These are phyloP conservation scores for Oryzias curvinotus DNA, from an alignment of 2,113 vertebrate genomes.

Conservation along the genomic window DNA sequence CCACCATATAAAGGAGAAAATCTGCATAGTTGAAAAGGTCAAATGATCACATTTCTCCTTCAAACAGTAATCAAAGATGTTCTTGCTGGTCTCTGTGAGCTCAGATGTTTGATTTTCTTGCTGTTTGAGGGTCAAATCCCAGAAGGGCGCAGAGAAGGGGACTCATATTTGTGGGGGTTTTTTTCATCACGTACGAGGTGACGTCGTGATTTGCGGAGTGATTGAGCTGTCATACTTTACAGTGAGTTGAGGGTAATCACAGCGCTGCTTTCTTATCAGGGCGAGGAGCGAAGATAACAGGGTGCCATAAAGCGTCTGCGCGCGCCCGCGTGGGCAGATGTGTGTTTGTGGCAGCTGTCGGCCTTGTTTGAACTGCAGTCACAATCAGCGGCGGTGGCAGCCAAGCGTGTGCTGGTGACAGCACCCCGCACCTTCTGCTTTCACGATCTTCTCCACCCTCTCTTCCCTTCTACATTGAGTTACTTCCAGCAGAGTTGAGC, in stretches of 20 bases:
- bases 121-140: constrained; percentile 2
- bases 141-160: background rate
- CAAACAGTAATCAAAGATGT: constrained; percentile 1
- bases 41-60: background rate
- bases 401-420: constrained; percentile 62
- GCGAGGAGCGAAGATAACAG: constrained; percentile 57
- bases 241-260: constrained; percentile 61
- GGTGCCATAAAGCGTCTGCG: constrained; percentile 57
- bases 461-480: constrained; percentile 17
- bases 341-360: constrained; percentile 70
- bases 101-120: background rate
- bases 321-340: constrained; percentile 37
- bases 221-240: constrained; percentile 60
- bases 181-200: constrained; percentile 15
- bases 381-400: constrained; percentile 65
- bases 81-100: background rate
- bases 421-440: constrained; percentile 24
- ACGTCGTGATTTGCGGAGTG: constrained; percentile 56
- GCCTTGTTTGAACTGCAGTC: constrained; percentile 74
- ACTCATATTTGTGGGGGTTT: constrained; percentile 13
- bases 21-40: background rate
- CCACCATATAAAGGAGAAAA: background rate
- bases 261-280: constrained; percentile 46
- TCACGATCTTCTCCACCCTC: constrained; percentile 11
- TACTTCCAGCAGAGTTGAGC: constrained; percentile 18